A percentile compares a stretch with the other conserved stretches of the same genome.
phyloP scores from a whole-genome alignment of 2,113 vertebrate genomes.

The Capra hircus region DNA sequence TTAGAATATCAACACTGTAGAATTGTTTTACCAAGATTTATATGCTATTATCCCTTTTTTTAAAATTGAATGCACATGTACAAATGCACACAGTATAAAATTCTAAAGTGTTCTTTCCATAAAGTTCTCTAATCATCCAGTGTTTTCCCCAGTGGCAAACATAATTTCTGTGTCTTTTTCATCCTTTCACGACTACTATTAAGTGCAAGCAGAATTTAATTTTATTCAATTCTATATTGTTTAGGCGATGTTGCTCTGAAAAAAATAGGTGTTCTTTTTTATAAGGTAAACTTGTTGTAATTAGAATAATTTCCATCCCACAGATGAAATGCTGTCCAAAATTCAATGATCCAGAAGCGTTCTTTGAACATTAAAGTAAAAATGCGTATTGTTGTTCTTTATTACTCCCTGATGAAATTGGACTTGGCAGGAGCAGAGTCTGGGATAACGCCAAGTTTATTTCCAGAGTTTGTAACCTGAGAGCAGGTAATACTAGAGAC shows the following conservation, averaged over 20 bases:
- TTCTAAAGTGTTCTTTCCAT: neutral
- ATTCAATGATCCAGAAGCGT: slow-evolving; percentile 60
- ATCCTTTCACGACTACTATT: slow-evolving; percentile 20
- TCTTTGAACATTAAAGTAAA: slow-evolving; percentile 61
- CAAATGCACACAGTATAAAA: neutral
- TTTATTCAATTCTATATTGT: slow-evolving; percentile 14
- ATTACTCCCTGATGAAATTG: slow-evolving; percentile 54
- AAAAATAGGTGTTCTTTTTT: slow-evolving; percentile 55
- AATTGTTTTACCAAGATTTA: neutral
- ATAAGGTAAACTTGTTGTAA: slow-evolving; percentile 56
- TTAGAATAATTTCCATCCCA: slow-evolving; percentile 61
- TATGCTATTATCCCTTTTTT: neutral
- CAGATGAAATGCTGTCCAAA: slow-evolving; percentile 56
- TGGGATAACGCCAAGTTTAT: slow-evolving; percentile 34
- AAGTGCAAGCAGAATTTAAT: slow-evolving; percentile 51
- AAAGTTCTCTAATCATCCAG: neutral
- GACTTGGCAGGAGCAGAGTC: slow-evolving; percentile 40
- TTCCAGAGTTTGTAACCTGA: neutral
- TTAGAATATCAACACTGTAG: neutral
- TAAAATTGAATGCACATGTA: neutral
- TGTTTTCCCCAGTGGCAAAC: neutral
- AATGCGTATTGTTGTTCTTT: slow-evolving; percentile 50
- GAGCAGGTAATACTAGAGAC: neutral
- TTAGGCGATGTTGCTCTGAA: neutral
- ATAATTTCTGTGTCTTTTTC: neutral